A percentile compares a stretch with the other conserved stretches of the same genome.
Evolutionary conservation across 2,888 invertebrate species (phyloP).

Genomic region (Thecophora atra): DNA sequence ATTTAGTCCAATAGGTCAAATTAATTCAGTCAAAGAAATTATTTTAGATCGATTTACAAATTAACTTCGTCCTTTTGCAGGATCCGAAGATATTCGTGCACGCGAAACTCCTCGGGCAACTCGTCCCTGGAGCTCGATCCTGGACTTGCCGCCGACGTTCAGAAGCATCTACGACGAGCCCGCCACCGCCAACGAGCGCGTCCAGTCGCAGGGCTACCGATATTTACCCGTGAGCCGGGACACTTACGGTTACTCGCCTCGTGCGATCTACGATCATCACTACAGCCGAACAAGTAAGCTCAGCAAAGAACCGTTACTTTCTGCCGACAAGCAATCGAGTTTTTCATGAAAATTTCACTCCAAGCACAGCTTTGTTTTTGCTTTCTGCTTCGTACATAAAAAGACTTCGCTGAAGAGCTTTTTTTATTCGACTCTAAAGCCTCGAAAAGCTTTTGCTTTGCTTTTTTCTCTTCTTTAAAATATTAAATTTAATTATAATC

Average conservation of each 20-base stretch:
- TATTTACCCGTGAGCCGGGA: constrained; percentile 91
- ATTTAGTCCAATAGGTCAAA: no score
- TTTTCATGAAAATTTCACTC: background rate
- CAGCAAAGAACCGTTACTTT: no score
- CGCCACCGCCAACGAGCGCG: constrained; percentile 81
- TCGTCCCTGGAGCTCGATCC: constrained; percentile 74
- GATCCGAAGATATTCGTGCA: constrained; percentile 91
- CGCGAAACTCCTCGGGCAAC: constrained; percentile 81
- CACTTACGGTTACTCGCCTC: constrained; percentile 88
- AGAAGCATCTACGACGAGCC: constrained; percentile 92
- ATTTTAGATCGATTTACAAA: no score
- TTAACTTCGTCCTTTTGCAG: constrained; percentile 68
- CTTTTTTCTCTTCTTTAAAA: background rate
- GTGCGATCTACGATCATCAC: constrained; percentile 87
- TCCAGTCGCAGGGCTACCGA: constrained; percentile 88
- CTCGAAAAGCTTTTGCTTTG: no score
- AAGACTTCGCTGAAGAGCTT: no score
- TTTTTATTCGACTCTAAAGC: no score
- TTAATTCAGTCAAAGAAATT: no score
- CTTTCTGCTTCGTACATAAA: no score
- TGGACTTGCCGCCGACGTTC: constrained; percentile 79
- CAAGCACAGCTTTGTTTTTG: background rate
- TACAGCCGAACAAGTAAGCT: constrained; percentile 88
- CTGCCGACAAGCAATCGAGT: no score
- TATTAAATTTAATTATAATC: background rate